Evolutionary conservation across 2,113 vertebrate genomes (phyloP).

Genomic region (Notiomystis cincta): DNA sequence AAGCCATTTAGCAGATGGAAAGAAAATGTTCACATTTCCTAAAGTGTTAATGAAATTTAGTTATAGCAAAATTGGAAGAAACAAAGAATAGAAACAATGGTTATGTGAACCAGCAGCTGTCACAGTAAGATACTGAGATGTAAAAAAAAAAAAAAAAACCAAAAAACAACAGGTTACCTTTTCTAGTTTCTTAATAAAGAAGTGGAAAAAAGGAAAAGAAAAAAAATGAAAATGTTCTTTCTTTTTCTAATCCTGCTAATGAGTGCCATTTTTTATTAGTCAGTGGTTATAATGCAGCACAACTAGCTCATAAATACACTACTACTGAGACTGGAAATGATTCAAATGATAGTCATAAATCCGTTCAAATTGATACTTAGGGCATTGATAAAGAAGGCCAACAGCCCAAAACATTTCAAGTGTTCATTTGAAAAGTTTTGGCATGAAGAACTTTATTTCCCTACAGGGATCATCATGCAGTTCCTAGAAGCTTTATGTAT

Average conservation of each 20-base stretch:
- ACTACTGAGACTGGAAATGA: not conserved
- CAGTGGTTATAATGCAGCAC: not conserved
- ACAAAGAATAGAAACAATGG: conserved; percentile 42
- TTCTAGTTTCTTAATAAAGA: not conserved
- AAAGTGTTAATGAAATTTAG: conserved; percentile 70
- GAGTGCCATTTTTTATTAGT: not conserved
- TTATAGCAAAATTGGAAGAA: conserved; percentile 52
- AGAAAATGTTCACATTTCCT: conserved; percentile 63
- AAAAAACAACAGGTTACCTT: not conserved
- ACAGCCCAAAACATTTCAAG: not conserved
- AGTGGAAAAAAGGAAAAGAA: not conserved
- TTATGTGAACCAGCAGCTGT: conserved; percentile 58
- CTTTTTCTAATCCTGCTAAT: not conserved
- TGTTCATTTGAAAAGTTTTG: not conserved
- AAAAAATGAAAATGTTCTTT: not conserved
- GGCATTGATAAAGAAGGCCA: not conserved
- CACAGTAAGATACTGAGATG: not conserved
- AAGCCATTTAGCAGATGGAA: conserved; percentile 68
- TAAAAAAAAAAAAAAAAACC: not conserved
- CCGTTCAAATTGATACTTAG: not conserved
- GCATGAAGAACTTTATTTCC: not conserved
- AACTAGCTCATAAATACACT: not conserved
- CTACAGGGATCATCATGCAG: not conserved
- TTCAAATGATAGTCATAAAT: not conserved
- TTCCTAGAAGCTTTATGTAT: not conserved